Conservation (phyloP, 2,888 invertebrate species). For the Aphidoletes aphidimyza region DNA sequence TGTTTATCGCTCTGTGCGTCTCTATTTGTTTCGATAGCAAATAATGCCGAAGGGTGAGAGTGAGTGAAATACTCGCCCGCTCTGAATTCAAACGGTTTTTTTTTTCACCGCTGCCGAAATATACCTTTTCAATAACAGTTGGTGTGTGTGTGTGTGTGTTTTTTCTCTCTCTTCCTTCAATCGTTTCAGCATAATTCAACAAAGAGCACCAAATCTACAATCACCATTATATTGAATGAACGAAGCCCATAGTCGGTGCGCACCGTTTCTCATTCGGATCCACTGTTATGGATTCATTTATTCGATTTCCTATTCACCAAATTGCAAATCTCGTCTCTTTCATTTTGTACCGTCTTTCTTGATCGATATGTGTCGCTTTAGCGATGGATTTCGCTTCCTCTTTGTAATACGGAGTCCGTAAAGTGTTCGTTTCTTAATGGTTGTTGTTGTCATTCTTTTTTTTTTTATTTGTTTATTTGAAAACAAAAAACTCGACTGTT, state of each 20-base stretch:
- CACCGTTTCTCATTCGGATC: not conserved
- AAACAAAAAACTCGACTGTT: not conserved
- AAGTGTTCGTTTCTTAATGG: not conserved
- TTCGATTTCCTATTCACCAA: slow-evolving; percentile 45
- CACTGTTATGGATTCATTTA: slow-evolving; percentile 15
- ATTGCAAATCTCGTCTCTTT: slow-evolving; percentile 51
- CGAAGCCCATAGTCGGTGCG: no score
- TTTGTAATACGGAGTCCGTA: no score
- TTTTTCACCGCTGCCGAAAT: no score
- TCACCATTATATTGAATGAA: not conserved
- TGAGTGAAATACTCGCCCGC: not conserved
- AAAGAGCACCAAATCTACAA: slow-evolving; percentile 31
- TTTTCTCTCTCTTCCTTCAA: not conserved
- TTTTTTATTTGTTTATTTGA: not conserved
- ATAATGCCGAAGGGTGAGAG: slow-evolving; percentile 10
- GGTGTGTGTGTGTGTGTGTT: not conserved
- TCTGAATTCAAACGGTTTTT: no score
- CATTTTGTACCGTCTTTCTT: not conserved
- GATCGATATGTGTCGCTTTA: slow-evolving; percentile 41
- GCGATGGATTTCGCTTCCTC: not conserved
- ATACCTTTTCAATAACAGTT: not conserved
- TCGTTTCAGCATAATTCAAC: slow-evolving; percentile 32
- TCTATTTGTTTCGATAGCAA: slow-evolving; percentile 10
- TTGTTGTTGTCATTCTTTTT: not conserved
- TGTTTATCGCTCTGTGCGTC: not conserved